Evolutionary conservation across 1,140 invertebrate species (phyloP).

Genomic region (Ephestia elutella): DNA sequence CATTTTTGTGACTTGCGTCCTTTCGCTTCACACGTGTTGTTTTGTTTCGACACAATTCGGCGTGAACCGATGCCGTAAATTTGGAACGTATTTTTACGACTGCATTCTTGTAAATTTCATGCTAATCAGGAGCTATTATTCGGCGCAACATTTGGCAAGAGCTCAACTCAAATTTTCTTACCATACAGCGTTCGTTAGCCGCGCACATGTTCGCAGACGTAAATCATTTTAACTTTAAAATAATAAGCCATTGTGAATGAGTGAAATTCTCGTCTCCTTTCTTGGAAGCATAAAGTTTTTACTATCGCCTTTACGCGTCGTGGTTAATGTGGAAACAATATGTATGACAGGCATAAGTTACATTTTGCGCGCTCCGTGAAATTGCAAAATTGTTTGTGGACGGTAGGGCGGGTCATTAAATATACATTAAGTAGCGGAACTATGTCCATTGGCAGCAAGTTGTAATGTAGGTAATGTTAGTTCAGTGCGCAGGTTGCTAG

Average conservation of each 20-base stretch:
- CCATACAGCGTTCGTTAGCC: neutral
- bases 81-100: slow-evolving; percentile 21
- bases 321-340: neutral
- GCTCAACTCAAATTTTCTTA: neutral
- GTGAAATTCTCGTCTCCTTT: neutral
- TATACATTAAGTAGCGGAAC: slow-evolving; percentile 54
- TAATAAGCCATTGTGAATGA: slow-evolving; percentile 1
- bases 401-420: slow-evolving; percentile 45
- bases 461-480: slow-evolving; percentile 16
- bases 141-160: slow-evolving; percentile 7
- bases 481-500: slow-evolving; percentile 3
- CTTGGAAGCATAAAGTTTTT: neutral
- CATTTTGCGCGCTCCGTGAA: slow-evolving; percentile 12
- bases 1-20: slow-evolving; percentile 29
- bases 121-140: slow-evolving; percentile 22
- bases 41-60: slow-evolving; percentile 13
- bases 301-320: neutral
- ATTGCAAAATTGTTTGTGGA: slow-evolving; percentile 52
- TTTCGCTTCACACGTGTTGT: slow-evolving; percentile 28
- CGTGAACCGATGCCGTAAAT: slow-evolving; percentile 13
- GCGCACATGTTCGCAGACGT: slow-evolving; percentile 1
- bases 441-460: slow-evolving; percentile 17
- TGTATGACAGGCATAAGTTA: slow-evolving; percentile 8
- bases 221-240: slow-evolving; percentile 3
- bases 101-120: slow-evolving; percentile 24